A percentile compares a stretch with the other conserved stretches of the same genome.
These are phyloP conservation scores for Andrena fulva DNA, from an alignment of 2,888 invertebrate species.

Conservation along the genomic window DNA sequence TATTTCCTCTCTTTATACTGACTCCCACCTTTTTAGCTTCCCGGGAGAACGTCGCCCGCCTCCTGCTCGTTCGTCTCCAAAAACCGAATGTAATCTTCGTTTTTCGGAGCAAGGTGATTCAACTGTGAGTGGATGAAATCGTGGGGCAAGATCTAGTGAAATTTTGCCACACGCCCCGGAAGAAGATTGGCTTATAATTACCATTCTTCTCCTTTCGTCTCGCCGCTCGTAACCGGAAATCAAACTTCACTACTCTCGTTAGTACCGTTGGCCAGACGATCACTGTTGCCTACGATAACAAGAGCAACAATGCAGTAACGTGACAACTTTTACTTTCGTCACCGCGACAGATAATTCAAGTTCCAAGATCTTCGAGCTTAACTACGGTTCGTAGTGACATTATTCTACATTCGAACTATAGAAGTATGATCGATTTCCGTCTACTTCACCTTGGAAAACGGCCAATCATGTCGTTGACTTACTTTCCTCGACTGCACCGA, in stretches of 20 bases:
- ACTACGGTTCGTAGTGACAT: not conserved
- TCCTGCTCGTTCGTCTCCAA: conserved; percentile 20
- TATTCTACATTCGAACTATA: not conserved
- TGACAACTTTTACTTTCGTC: not conserved
- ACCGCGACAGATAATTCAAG: not conserved
- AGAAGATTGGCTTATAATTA: not conserved
- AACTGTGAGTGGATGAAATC: not conserved
- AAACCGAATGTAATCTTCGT: conserved; percentile 8
- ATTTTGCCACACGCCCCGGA: not conserved
- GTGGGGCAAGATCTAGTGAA: not conserved
- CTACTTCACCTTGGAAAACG: conserved; percentile 26
- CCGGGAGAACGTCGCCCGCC: conserved; percentile 48
- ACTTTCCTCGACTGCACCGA: conserved; percentile 42
- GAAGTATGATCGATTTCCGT: not conserved
- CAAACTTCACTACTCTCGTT: not conserved
- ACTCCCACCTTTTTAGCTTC: conserved; percentile 78
- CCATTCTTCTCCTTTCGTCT: not conserved
- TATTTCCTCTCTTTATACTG: conserved; percentile 83
- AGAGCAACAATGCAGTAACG: not conserved
- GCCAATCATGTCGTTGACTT: conserved; percentile 42
- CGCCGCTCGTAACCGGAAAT: not conserved
- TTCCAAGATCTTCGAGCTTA: not conserved
- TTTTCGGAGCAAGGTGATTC: not conserved
- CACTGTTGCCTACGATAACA: not conserved
- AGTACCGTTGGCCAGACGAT: not conserved